Evolutionary conservation across 30 jellyfish, hydroid and myxozoan genomes (phyloP), one percentile per base, ranked within the genome.

Genomic region (Aurelia sp.): DNA sequence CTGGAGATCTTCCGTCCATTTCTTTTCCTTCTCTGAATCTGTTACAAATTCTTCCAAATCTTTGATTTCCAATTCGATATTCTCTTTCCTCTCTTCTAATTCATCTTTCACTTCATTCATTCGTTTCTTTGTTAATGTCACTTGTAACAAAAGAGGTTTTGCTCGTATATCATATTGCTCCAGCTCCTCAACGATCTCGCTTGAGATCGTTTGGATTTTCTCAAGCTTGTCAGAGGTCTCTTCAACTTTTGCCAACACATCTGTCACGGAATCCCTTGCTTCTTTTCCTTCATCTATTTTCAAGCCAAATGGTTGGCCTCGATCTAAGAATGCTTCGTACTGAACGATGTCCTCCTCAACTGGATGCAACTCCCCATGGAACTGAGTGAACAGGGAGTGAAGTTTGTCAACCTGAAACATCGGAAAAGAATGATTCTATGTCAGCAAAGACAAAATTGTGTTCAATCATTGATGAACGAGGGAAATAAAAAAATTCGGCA

Each of bases 221-320:
- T 86, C 91, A 21, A 82, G 64, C 44, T 79, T 83, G 62, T 86
- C 86, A 13, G 61, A 57, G 7, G 89, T 67, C 27, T 85, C 67
- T 59, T 79, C 96, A 16, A 92, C 67, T 3, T 74, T 84, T 16
- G 79, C 78, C 18, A 86, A 30, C 17, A 81, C 27, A 18, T 65
- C 96, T 20, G 69, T 86, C 23, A 86, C 33, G 7, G 74, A 63
- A 35, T 62, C 58, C 33, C 73, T 62, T 7, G 53, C 55, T 66
- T 70, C 67, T 33, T 80, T 79, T 9, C 98, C 98, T 4, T 78
- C 91, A 12, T 81, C 89, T 20, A 74, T 61, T 20, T 53, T 84
- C 76, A 92, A 57, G 7, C 98, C 96, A 61, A 92, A 92, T 21
- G 95, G 98, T 68, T 76, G 62, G 4, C 41, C 47, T 27, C 74